A percentile compares a stretch with the other conserved stretches of the same genome.
These are phyloP conservation scores for Athripsodes cinereus DNA, from an alignment of 2,888 invertebrate genomes.

Conservation along the genomic window DNA sequence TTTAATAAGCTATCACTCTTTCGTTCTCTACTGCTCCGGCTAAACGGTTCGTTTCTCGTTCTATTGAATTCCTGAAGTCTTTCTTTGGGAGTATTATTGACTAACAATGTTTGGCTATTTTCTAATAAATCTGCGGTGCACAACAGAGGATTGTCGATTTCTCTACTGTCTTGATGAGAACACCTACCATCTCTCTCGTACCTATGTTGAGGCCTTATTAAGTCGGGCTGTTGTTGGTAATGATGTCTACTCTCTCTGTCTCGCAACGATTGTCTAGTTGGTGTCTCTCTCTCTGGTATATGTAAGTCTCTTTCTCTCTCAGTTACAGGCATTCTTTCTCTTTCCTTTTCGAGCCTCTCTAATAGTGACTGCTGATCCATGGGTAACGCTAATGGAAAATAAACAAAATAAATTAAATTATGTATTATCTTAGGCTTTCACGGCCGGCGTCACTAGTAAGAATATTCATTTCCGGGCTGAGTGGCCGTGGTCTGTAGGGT, in stretches of 20 bases:
- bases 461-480: too few species aligned
- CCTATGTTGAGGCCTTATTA: slow-evolving; percentile 17
- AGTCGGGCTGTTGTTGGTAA: slow-evolving; percentile 13
- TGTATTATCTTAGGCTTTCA: too few species aligned
- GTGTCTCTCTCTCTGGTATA: background rate
- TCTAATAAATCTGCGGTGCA: background rate
- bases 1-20: too few species aligned
- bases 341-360: slow-evolving; percentile 22
- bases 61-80: slow-evolving; percentile 6
- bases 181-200: slow-evolving; percentile 14
- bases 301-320: slow-evolving; percentile 7
- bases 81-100: slow-evolving; percentile 9
- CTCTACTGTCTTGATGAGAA: slow-evolving; percentile 9
- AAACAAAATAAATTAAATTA: too few species aligned
- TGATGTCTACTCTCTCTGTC: slow-evolving; percentile 12
- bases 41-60: slow-evolving; percentile 8
- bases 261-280: background rate
- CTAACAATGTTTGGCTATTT: slow-evolving; percentile 1
- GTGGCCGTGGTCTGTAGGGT: too few species aligned
- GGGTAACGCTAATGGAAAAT: slow-evolving; percentile 4
- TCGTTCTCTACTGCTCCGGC: slow-evolving; percentile 2
- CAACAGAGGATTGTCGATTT: slow-evolving; percentile 4
- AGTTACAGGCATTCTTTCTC: slow-evolving; percentile 15
- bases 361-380: slow-evolving; percentile 21
- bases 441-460: too few species aligned